phyloP scores from a whole-genome alignment of 2,113 vertebrate species.

The Mungos mungo region DNA sequence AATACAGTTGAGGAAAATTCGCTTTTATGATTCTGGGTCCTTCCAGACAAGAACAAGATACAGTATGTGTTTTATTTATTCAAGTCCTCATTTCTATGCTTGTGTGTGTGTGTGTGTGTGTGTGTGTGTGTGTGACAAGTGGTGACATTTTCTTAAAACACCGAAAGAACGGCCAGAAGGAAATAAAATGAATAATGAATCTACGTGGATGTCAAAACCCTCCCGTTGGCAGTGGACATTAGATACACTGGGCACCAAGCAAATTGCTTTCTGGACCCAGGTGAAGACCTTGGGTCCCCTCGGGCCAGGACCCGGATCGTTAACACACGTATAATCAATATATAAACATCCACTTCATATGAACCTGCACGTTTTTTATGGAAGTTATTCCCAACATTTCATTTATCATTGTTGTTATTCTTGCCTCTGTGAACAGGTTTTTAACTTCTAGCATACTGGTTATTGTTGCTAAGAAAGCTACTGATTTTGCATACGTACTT shows the following conservation, averaged over 20 bases:
- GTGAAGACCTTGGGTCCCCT: not conserved
- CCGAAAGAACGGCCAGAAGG: not conserved
- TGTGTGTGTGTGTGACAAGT: too few species aligned
- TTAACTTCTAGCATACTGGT: not conserved
- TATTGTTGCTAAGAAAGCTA: not conserved
- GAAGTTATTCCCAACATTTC: not conserved
- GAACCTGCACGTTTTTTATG: not conserved
- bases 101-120: too few species aligned
- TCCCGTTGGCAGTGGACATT: not conserved
- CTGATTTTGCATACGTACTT: not conserved
- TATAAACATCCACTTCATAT: not conserved
- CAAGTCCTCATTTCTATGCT: not conserved
- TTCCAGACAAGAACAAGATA: not conserved
- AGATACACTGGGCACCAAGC: not conserved
- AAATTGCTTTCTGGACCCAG: not conserved
- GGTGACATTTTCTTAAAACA: not conserved
- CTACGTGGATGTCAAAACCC: not conserved
- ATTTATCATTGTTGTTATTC: not conserved
- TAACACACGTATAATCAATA: too few species aligned
- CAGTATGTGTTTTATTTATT: not conserved
- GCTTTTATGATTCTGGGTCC: not conserved
- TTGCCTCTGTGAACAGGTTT: not conserved
- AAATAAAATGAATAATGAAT: not conserved
- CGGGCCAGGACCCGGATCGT: not conserved
- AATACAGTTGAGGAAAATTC: not conserved